Conservation (phyloP, 30 jellyfish, hydroid and myxozoan genomes). For the Pseudorhiza aurosa region DNA sequence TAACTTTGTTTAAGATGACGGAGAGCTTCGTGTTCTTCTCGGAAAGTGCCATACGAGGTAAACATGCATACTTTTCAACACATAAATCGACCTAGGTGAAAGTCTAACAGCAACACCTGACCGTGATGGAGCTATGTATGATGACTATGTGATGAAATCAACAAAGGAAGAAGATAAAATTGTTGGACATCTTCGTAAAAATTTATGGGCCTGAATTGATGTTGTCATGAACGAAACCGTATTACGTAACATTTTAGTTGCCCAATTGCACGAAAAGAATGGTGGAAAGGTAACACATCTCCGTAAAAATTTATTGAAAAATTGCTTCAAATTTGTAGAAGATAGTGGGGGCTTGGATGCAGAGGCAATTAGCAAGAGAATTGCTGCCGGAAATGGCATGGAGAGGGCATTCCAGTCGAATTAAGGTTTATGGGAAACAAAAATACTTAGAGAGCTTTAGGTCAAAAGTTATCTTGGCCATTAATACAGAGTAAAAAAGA, state of each 20-base stretch:
- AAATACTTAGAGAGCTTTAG: conserved; percentile 45
- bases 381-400: conserved; percentile 50
- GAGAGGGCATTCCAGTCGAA: conserved; percentile 50
- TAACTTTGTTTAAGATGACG: conserved; percentile 36
- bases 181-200: conserved; percentile 28
- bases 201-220: not conserved
- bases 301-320: too few species aligned
- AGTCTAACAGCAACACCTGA: not conserved
- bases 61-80: conserved; percentile 6
- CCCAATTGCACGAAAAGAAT: too few species aligned
- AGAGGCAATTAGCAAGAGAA: conserved; percentile 41
- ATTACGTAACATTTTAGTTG: conserved; percentile 7
- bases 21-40: conserved; percentile 12
- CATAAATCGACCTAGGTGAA: conserved; percentile 28
- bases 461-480: conserved; percentile 30
- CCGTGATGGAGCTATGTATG: conserved; percentile 7
- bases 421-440: conserved; percentile 39
- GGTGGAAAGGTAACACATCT: too few species aligned
- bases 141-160: conserved; percentile 14
- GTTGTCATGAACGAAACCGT: not conserved
- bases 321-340: conserved; percentile 35
- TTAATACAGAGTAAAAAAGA: conserved; percentile 22
- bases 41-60: conserved; percentile 17
- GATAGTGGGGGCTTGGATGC: conserved; percentile 51
- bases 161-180: conserved; percentile 7